Base-by-base conservation (phyloP, 2,888 invertebrate genomes). In the Morpho achilles region DNA sequence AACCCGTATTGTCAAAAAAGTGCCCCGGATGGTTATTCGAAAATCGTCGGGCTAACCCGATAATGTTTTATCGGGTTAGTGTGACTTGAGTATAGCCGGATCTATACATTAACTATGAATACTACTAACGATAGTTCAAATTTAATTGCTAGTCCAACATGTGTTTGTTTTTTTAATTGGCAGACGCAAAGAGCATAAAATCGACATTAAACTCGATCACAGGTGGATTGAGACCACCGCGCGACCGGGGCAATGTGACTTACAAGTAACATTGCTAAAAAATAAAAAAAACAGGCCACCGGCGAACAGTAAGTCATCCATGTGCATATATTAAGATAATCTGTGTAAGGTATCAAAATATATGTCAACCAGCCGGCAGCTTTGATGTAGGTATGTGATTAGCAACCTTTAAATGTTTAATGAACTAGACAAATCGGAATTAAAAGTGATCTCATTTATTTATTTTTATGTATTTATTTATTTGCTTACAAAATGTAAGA, bases 281-380 rank as follows among this genome's bases (percentile, higher is more conserved):
- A 53, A 53, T 79, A 32, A 32, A 65, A 79, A 71, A 82, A 82
- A 77, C 77, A 75, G 81, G 77, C 84, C 86, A 83, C 86, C 82
- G 74, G 76, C 76, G 75, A 76, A 68, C 75, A 71, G 79, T 80
- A 85, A 87, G 80, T 80, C 83, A 83, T 83, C 82, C 82, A 71
- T 84, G 87, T 84, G 87, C 77, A 87, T 85, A 84, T 66, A 84
- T 82, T 85, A 82, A 81, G 77, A 80, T 83, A 81, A 85, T 86
- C 79, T 79, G 74, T 68, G 80, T 76, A 72, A 80, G 80, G 76
- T 86, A 87, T 85, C 82, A 84, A 82, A 85, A 86, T 87, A 85
- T 83, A 80, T 85, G 87, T 88, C 87, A 84, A 82, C 77, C 70
- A 56, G 72, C 73, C 84, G 83, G 83, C 75, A 75, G 71, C 81